These are phyloP conservation scores for Xyliphius kryptos DNA, from an alignment of 2,113 vertebrate species.

Conservation along the genomic window DNA sequence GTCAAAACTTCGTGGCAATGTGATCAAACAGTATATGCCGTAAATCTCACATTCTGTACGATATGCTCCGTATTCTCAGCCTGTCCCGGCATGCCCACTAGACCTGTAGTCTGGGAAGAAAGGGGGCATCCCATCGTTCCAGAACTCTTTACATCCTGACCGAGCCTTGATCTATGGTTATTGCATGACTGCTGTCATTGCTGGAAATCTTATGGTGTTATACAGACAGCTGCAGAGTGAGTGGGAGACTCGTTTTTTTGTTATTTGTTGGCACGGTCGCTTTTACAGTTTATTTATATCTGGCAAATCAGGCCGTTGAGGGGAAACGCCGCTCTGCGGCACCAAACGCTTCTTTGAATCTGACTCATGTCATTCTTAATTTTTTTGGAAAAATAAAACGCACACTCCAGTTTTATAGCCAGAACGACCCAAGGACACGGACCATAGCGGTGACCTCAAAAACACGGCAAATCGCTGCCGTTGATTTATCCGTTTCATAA, in stretches of 20 bases:
- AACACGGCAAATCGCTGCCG: conserved; percentile 42
- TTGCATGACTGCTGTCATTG: conserved; percentile 34
- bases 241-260: too few relatives aligned
- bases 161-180: conserved; percentile 35
- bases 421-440: conserved; percentile 59
- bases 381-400: conserved; percentile 4
- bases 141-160: conserved; percentile 23
- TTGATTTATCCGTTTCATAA: conserved; percentile 50
- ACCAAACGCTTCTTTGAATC: conserved; percentile 13
- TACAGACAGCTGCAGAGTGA: conserved; percentile 16
- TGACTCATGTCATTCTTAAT: conserved; percentile 20
- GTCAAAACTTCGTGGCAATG: conserved; percentile 67
- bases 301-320: conserved; percentile 5
- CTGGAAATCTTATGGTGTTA: conserved; percentile 24
- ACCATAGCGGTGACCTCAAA: conserved; percentile 54
- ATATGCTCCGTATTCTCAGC: conserved; percentile 9
- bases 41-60: conserved; percentile 60
- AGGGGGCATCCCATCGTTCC: conserved; percentile 42
- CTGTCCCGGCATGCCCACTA: conserved; percentile 45
- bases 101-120: conserved; percentile 50
- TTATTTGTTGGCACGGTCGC: too few relatives aligned
- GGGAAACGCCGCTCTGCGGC: background rate
- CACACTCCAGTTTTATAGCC: conserved; percentile 2
- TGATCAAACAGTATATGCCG: conserved; percentile 64
- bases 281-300: conserved; percentile 1